phyloP scores from a whole-genome alignment of 2,797 vertebrate genomes.

The Enteromius trimaculatus region DNA sequence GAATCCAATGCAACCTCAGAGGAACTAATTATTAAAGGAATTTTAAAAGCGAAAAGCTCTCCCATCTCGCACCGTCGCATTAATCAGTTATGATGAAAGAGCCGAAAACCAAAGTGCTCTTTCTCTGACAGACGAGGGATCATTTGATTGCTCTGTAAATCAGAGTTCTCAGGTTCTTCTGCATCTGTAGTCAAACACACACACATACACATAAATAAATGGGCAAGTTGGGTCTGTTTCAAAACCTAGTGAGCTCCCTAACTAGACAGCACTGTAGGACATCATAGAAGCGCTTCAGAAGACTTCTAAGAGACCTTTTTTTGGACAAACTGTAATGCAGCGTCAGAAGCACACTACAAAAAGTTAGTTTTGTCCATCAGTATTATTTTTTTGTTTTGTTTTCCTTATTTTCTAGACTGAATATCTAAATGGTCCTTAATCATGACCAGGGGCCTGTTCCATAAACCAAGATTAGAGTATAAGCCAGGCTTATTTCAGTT shows the following conservation, averaged over 20 bases:
- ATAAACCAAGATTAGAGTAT: no score
- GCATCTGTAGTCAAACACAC: slow-evolving; percentile 6
- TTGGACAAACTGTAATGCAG: neutral
- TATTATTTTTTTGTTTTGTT: neutral
- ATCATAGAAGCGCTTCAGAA: slow-evolving; percentile 53
- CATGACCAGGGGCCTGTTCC: no score
- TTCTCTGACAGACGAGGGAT: slow-evolving; percentile 53
- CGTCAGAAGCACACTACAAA: neutral
- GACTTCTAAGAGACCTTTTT: slow-evolving; percentile 8
- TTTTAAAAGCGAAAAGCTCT: slow-evolving; percentile 75
- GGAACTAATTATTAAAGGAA: slow-evolving; percentile 79
- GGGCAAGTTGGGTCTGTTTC: neutral
- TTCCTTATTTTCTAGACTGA: neutral
- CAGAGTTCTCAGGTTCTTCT: slow-evolving; percentile 18
- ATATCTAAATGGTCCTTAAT: neutral
- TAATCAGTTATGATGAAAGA: slow-evolving; percentile 80
- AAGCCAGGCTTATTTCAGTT: no score
- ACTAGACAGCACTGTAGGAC: neutral
- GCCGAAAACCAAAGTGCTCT: slow-evolving; percentile 66
- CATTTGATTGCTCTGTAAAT: slow-evolving; percentile 36
- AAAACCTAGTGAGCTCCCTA: neutral
- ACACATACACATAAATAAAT: neutral
- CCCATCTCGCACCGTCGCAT: slow-evolving; percentile 65
- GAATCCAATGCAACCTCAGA: slow-evolving; percentile 74
- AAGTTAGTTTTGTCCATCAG: neutral